These are phyloP conservation scores for Podarcis siculus DNA, from an alignment of 2,797 vertebrate species.

Conservation along the genomic window DNA sequence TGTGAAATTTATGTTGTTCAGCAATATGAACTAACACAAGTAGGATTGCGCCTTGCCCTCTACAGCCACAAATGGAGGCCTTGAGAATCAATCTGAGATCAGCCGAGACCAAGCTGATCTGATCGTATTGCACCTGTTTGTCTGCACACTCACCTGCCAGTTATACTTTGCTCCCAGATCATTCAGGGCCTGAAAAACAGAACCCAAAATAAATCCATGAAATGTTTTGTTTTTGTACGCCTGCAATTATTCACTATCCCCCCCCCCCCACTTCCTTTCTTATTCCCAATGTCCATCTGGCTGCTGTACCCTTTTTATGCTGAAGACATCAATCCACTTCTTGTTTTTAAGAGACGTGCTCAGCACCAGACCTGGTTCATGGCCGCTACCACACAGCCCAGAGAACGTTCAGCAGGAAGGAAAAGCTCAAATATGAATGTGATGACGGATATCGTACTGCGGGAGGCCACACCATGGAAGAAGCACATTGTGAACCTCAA, in stretches of 20 bases:
- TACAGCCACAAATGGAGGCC: too few relatives aligned
- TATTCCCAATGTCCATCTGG: background rate
- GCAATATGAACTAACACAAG: too few relatives aligned
- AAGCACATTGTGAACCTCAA: constrained; percentile 35
- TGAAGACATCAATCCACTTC: background rate
- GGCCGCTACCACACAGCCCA: constrained; percentile 68
- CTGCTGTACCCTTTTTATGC: background rate
- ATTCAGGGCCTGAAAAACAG: background rate
- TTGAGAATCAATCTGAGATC: too few relatives aligned
- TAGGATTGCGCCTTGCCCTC: too few relatives aligned
- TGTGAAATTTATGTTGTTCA: too few relatives aligned
- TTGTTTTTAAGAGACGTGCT: constrained; percentile 67
- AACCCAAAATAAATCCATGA: background rate
- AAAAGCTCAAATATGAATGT: constrained; percentile 66
- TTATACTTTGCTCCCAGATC: background rate
- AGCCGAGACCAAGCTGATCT: background rate
- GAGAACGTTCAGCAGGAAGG: constrained; percentile 51
- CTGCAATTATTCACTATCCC: background rate
- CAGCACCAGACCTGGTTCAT: constrained; percentile 62
- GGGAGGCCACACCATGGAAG: constrained; percentile 46
- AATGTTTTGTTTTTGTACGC: background rate
- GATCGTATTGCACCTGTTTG: background rate
- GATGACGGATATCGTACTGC: constrained; percentile 60
- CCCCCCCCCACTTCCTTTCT: background rate
- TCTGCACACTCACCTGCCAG: background rate